Percentiles rank a stretch among this genome's conserved stretches.
Evolutionary conservation across 2,113 vertebrate genomes (phyloP).

Genomic region (Neolamprologus sp.): DNA sequence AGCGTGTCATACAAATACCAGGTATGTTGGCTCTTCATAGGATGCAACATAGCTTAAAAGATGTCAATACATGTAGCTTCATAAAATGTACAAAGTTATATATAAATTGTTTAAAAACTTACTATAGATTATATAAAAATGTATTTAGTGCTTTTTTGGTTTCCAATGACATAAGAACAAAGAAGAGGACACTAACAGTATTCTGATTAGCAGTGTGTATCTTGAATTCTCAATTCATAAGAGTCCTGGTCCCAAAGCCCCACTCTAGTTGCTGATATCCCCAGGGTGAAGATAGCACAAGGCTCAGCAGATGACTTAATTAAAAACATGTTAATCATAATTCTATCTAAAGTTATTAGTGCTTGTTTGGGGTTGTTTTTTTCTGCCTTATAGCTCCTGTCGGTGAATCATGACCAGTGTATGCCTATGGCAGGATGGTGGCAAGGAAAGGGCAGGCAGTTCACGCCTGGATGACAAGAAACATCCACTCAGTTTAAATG

Average conservation of each 20-base stretch:
- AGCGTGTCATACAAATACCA: background rate
- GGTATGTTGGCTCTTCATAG: background rate
- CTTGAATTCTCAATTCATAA: background rate
- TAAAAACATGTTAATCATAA: background rate
- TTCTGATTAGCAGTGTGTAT: background rate
- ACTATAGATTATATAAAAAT: background rate
- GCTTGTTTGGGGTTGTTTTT: background rate
- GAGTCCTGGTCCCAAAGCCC: background rate
- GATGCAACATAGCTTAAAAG: background rate
- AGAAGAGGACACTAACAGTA: background rate
- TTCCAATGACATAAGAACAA: background rate
- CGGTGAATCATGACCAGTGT: background rate
- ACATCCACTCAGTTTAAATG: background rate
- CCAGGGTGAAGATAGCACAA: background rate
- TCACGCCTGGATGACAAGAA: background rate
- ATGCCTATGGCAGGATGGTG: background rate
- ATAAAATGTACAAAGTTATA: background rate
- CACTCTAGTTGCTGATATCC: background rate
- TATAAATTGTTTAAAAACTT: background rate
- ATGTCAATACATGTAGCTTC: background rate
- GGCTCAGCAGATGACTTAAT: background rate
- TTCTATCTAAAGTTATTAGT: background rate
- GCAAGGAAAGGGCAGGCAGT: background rate
- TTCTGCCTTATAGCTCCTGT: background rate
- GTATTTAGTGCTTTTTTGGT: background rate